Base-by-base conservation (phyloP, 2,888 invertebrate genomes). In the Phragmatobia fuliginosa region DNA sequence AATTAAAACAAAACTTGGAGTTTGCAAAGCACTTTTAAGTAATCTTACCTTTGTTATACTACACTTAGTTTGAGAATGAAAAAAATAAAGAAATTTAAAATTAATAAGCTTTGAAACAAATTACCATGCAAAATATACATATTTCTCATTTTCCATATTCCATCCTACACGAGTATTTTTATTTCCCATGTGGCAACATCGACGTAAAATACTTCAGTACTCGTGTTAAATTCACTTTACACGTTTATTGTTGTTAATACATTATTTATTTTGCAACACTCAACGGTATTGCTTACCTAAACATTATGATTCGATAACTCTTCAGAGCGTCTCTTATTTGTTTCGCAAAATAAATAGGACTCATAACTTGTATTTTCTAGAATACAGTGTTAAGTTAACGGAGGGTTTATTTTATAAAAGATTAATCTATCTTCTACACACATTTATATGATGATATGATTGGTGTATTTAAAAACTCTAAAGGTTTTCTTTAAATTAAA, bases 11-110 rank as follows among this genome's bases (percentile, higher is more conserved):
- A 25, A 32, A 59, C 36, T 59, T 41, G 16, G 33, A 59, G 28
- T 45, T 64, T 68, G n/a, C 49, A 49, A 45, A 52, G 38, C 21
- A 62, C n/a, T 62, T 38, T 41, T 68, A 31, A 62, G 21, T 38
- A 45, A n/a, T 63, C 18, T 63, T 62, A 52, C 36, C 32, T 49
- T 49, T 4, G 8, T 32, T 32, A 49, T 49, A 63, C 21, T 49
- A 49, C n/a, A n/a, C 49, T 31, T 7, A 63, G 32, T 33, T 49
- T 21, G 1, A 25, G 7, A 63, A 32, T 49, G 21, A 10, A 18
- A 18, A 41, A 31, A 21, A 38, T 10, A 31, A 36, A 18, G 0
- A 8, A 28, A 14, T 45, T 28, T 38, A 38, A 38, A 61, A 61
- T 25, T 14, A 52, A 52, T 52, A 52, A 52, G 14, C 52, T 5